Evolutionary conservation across 1,140 invertebrate genomes (phyloP).

Genomic region (Aphaenogaster rudis): DNA sequence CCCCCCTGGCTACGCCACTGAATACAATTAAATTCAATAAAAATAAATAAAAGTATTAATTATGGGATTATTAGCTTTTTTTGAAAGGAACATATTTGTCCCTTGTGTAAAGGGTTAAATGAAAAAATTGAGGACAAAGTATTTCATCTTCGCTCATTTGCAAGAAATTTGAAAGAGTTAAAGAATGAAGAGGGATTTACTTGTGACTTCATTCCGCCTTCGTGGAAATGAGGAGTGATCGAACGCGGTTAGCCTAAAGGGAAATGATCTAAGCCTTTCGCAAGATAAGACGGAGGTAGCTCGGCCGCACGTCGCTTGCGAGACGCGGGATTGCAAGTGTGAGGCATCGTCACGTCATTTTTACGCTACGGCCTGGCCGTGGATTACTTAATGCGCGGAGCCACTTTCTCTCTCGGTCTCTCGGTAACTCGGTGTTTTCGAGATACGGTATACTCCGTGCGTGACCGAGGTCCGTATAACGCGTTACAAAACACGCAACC

Average conservation of each 20-base stretch:
- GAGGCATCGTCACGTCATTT: constrained; percentile 46
- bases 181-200: not conserved
- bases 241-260: constrained; percentile 22
- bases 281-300: constrained; percentile 43
- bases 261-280: constrained; percentile 1
- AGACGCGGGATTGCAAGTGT: constrained; percentile 11
- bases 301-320: constrained; percentile 15
- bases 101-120: no score
- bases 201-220: not conserved
- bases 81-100: no score
- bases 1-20: no score
- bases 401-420: constrained; percentile 71
- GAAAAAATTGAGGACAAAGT: no score
- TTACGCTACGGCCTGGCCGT: constrained; percentile 44
- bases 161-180: no score
- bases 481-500: constrained; percentile 63
- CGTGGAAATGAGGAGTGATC: constrained; percentile 32
- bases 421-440: constrained; percentile 66
- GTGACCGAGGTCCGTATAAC: constrained; percentile 59
- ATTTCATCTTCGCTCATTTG: no score
- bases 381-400: constrained; percentile 73
- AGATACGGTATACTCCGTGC: constrained; percentile 56
- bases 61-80: no score
- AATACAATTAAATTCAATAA: no score
- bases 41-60: no score